Conservation (phyloP, 2,113 vertebrate genomes). For the Physeter macrocephalus region DNA sequence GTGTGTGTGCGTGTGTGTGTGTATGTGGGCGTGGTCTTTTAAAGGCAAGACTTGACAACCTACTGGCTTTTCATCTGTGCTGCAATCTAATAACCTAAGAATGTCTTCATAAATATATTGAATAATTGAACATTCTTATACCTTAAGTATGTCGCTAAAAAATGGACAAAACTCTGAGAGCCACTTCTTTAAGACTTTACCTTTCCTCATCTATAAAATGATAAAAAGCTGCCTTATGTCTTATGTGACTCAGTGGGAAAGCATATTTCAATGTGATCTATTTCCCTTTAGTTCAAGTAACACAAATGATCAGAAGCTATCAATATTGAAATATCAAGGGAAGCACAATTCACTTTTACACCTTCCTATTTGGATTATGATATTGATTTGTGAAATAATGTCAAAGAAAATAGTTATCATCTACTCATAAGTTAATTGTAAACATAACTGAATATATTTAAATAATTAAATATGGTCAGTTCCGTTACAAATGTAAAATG, state of each 20-base stretch:
- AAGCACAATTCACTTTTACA: neutral
- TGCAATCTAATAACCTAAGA: neutral
- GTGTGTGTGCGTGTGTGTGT: neutral
- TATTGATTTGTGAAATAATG: neutral
- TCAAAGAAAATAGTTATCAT: neutral
- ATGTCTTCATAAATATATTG: neutral
- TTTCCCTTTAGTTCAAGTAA: neutral
- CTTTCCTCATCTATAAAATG: neutral
- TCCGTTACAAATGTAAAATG: neutral
- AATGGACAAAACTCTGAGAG: neutral
- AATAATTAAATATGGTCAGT: neutral
- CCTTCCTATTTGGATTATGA: neutral
- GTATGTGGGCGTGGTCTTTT: neutral
- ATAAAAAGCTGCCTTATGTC: neutral
- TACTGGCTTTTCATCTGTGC: neutral
- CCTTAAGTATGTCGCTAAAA: neutral
- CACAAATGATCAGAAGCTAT: neutral
- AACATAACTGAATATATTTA: neutral
- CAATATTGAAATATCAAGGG: neutral
- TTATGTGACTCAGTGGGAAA: neutral
- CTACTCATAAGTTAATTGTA: neutral
- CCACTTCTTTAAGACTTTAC: neutral
- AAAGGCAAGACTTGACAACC: neutral
- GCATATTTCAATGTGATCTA: neutral
- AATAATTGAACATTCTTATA: neutral